Base-by-base conservation (phyloP, 2,113 vertebrate species). In the Anarrhichthys ocellatus region DNA sequence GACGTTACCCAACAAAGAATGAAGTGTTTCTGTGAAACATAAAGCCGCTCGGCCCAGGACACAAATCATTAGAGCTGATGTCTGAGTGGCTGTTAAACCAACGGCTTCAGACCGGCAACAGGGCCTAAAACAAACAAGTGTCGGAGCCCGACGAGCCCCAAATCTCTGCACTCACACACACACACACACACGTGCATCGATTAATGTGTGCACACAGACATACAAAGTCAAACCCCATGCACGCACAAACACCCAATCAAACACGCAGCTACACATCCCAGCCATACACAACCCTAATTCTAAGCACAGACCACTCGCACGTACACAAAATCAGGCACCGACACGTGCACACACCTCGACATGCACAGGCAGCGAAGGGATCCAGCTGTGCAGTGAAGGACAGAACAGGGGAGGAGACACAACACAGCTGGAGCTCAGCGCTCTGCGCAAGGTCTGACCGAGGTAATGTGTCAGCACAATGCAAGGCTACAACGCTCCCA, bases 361-460 rank as follows among this genome's bases (percentile, higher is more conserved):
- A 63, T 42, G 48, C 63, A 48, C 44, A 72, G 69, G 64, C 61
- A 20, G 71, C 89, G 91, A 94, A 69, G 77, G 36, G 67, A 66
- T 75, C 78, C 92, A 92, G 91, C 93, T 94, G 93, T 75, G 83
- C 68, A 59, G 70, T 67, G 75, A 92, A 83, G 78, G 69, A 83
- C 75, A 61, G 79, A 70, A 66, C 64, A 80, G 54, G 83, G 91
- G 91, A 89, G 90, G 91, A 89, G 91, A 94, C 81, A 75, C 0
- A 32, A 80, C 81, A 72, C 93, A 93, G 91, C 92, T 92, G 91
- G 82, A 77, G 66, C 44, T 5, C 42, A 62, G 73, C 54, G 70
- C 74, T 64, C 69, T 73, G 29, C 20, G 5, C 34, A 74, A 65
- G 44, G 83, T 81, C 52, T 68, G 62, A 76, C 40, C 9, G 2